phyloP scores from a whole-genome alignment of 2,113 vertebrate genomes.

The Dasyurus viverrinus region DNA sequence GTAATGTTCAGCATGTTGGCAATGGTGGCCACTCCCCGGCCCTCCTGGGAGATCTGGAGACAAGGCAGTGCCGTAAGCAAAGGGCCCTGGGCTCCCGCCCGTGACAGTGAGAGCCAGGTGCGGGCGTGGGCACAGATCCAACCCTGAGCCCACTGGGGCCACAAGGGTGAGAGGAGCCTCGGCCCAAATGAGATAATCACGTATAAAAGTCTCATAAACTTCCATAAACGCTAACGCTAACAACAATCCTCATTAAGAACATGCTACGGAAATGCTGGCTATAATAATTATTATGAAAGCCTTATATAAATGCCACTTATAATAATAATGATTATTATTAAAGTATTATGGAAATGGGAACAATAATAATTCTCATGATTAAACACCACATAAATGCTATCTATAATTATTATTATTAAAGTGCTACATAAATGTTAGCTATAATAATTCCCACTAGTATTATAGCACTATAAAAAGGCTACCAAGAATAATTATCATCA shows the following conservation, averaged over 20 bases:
- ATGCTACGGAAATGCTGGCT: background rate
- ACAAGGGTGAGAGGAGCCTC: background rate
- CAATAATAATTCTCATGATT: background rate
- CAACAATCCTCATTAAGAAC: background rate
- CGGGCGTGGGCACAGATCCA: background rate
- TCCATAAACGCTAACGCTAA: background rate
- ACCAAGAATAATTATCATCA: background rate
- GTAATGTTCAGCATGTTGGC: conserved; percentile 91
- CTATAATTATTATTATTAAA: too few species aligned
- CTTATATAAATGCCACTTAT: too few species aligned
- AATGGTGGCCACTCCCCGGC: conserved; percentile 89
- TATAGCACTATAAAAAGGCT: background rate
- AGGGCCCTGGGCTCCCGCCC: rapidly evolving
- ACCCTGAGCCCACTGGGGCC: background rate
- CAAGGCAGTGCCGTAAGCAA: background rate
- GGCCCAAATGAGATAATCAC: background rate
- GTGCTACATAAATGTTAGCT: background rate
- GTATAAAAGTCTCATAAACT: background rate
- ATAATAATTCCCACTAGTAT: background rate
- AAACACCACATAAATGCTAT: too few species aligned
- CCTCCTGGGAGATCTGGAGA: conserved; percentile 88
- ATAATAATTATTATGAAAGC: background rate
- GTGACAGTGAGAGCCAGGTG: background rate
- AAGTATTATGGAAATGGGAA: background rate
- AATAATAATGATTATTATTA: background rate